Evolutionary conservation across 2,888 invertebrate species (phyloP), one percentile per base, ranked within the genome.

Genomic region (Maniola hyperantus): DNA sequence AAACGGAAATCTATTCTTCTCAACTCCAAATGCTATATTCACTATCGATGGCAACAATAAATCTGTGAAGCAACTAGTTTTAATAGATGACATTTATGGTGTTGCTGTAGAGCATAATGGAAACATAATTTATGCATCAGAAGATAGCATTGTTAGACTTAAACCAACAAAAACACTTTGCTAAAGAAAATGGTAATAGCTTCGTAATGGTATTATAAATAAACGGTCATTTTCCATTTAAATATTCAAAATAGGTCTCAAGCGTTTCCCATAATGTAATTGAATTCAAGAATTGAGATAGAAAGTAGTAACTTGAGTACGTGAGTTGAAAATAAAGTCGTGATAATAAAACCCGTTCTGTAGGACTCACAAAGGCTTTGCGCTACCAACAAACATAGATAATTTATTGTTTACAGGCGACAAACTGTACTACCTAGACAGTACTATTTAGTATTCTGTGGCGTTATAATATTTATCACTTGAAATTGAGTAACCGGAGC

Each of bases 221-320:
- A 58, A 58, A 44, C n/a, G 20, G 15, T 6, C 42, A 20, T 58
- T 58, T 46, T 11, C n/a, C n/a, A 34, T 46, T 18, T 53, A n/a
- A 39, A 62, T 42, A 65, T 71, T 70, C 68, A 61, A 71, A 74
- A 57, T 66, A 69, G 66, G 64, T 67, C 67, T 20, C 13, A 67
- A 70, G 68, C 71, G 66, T 67, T 68, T 67, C 54, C 67, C 54
- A 57, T 68, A 68, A 79, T 81, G 85, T 86, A 88, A 88, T 88
- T 86, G 87, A 89, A 89, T 87, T 84, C 84, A 78, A 84, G 83
- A 82, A 85, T 83, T 85, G 85, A 87, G 86, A 88, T 87, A 84
- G 88, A 84, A 87, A 84, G 88, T 87, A 85, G 87, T 87, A 85
- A 89, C 87, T 80, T 83, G 75, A 65, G 79, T 82, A 89, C 89